Evolutionary conservation across 1,140 invertebrate species (phyloP).

Genomic region (Caenorhabditis remanei): DNA sequence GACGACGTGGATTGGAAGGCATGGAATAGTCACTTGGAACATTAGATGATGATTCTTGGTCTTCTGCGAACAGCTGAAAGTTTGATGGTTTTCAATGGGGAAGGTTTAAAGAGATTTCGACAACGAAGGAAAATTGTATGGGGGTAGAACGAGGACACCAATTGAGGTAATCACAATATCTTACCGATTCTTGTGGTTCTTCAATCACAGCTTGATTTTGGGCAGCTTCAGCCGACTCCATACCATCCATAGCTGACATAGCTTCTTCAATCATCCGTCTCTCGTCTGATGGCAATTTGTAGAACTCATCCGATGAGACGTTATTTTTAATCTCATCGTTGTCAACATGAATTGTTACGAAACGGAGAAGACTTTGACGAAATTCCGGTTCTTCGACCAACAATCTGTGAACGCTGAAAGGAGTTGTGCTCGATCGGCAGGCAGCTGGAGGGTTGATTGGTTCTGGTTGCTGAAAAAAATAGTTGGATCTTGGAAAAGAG

Average conservation of each 20-base stretch:
- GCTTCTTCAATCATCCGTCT: neutral
- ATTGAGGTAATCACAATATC: too few species aligned
- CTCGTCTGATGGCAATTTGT: too few species aligned
- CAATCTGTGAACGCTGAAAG: neutral
- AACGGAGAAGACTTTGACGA: conserved; percentile 1
- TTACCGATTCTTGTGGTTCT: too few species aligned
- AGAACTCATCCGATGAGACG: too few species aligned
- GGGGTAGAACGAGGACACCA: too few species aligned
- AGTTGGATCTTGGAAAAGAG: too few species aligned
- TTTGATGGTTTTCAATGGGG: too few species aligned
- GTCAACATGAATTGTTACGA: conserved; percentile 21
- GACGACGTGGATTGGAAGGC: neutral
- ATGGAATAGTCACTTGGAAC: neutral
- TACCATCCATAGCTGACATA: neutral
- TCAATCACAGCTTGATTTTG: too few species aligned
- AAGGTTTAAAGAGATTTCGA: too few species aligned
- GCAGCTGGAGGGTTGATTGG: neutral
- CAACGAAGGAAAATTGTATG: too few species aligned
- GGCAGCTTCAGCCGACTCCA: neutral
- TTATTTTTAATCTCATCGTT: neutral
- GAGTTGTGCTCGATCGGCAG: too few species aligned
- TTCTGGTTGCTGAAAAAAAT: too few species aligned
- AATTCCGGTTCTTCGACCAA: neutral
- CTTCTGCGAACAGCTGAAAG: neutral
- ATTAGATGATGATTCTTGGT: neutral